Evolutionary conservation across 2,113 vertebrate species (phyloP).

Genomic region (Mirounga angustirostris): DNA sequence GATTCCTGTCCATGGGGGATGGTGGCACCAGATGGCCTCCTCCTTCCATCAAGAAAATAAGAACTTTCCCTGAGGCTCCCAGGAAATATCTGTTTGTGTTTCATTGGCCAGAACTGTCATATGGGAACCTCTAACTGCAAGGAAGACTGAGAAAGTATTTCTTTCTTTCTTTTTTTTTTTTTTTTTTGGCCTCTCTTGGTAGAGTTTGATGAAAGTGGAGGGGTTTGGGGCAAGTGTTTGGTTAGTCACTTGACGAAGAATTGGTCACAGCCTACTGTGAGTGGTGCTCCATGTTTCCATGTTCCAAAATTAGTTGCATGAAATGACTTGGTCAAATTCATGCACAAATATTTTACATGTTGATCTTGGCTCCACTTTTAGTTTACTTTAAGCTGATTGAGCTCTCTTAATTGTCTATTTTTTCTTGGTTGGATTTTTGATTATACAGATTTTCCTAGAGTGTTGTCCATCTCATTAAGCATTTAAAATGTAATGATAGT

Average conservation of each 20-base stretch:
- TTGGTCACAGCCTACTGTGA: too few relatives aligned
- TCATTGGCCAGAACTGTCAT: not conserved
- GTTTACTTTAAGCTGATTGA: not conserved
- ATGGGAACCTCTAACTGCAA: not conserved
- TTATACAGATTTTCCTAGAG: slow-evolving; percentile 42
- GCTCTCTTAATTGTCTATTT: not conserved
- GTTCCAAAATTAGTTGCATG: not conserved
- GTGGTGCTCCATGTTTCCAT: not conserved
- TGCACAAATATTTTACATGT: not conserved
- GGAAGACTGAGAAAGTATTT: too few relatives aligned
- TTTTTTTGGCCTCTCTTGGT: too few relatives aligned
- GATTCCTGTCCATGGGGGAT: not conserved
- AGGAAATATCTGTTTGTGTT: not conserved
- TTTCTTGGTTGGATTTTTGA: not conserved
- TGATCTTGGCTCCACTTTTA: not conserved
- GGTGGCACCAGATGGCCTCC: not conserved
- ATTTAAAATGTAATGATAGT: slow-evolving; percentile 30
- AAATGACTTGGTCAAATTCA: not conserved
- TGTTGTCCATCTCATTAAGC: slow-evolving; percentile 10
- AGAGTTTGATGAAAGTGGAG: not conserved
- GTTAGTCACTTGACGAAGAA: not conserved
- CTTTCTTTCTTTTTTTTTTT: too few relatives aligned
- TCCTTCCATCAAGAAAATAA: not conserved
- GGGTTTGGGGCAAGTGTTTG: accelerated
- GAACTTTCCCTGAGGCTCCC: not conserved